Conservation (phyloP, 1,140 invertebrate species). For the Onthophagus taurus region DNA sequence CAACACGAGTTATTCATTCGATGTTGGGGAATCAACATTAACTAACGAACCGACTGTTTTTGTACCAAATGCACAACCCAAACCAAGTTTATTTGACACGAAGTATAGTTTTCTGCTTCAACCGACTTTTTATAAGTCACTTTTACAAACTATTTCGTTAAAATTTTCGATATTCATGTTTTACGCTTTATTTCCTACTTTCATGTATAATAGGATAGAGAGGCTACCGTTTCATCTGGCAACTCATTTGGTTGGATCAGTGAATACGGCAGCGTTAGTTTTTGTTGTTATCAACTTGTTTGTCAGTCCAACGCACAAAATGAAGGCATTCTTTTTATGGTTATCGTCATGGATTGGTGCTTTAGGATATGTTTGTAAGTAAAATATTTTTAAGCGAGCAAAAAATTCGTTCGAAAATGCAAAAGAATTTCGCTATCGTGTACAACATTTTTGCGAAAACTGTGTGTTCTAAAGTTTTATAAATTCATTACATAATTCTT, state of each 20-base stretch:
- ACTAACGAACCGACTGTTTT: conserved; percentile 20
- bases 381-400: too few relatives aligned
- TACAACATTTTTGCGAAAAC: too few relatives aligned
- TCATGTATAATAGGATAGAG: conserved; percentile 20
- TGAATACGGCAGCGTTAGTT: conserved; percentile 1
- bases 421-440: too few relatives aligned
- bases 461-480: too few relatives aligned
- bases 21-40: conserved; percentile 13
- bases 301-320: neutral
- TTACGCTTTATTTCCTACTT: conserved; percentile 27
- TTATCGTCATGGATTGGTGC: conserved; percentile 13
- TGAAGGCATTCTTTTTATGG: conserved; percentile 9
- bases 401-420: too few relatives aligned
- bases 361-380: conserved; percentile 14
- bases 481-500: too few relatives aligned
- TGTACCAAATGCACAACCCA: conserved; percentile 15
- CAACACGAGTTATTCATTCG: conserved; percentile 29
- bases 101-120: conserved; percentile 20
- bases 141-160: conserved; percentile 26
- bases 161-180: conserved; percentile 30
- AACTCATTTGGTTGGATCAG: conserved; percentile 2
- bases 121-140: conserved; percentile 31
- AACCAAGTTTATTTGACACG: conserved; percentile 5
- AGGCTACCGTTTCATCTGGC: conserved; percentile 14
- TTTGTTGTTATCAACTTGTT: conserved; percentile 1